Conservation (phyloP, 1,140 invertebrate genomes). For the Ectropis grisescens region DNA sequence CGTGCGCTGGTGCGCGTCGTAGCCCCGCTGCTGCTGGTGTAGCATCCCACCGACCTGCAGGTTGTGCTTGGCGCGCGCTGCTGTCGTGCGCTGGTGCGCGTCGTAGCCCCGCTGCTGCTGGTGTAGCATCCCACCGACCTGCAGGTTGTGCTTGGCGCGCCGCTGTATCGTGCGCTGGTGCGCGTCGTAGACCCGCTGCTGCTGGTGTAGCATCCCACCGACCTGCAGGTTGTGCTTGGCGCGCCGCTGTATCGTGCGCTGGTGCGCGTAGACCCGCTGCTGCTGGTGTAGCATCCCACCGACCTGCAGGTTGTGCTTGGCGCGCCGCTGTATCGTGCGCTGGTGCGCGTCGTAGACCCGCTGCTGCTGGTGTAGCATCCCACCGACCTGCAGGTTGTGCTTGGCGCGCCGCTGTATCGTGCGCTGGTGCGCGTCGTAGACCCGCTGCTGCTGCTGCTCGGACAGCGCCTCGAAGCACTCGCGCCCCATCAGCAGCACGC, state of each 20-base stretch:
- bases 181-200: slow-evolving; percentile 93
- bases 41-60: too few species aligned
- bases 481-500: slow-evolving; percentile 94
- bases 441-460: slow-evolving; percentile 91
- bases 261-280: slow-evolving; percentile 95
- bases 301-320: slow-evolving; percentile 95
- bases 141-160: slow-evolving; percentile 92
- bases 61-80: too few species aligned
- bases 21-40: too few species aligned
- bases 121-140: too few species aligned
- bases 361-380: slow-evolving; percentile 93
- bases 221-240: slow-evolving; percentile 94
- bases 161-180: slow-evolving; percentile 94
- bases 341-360: slow-evolving; percentile 97
- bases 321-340: slow-evolving; percentile 90
- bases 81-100: too few species aligned
- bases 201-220: slow-evolving; percentile 95
- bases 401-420: slow-evolving; percentile 93
- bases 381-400: slow-evolving; percentile 94
- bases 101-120: too few species aligned
- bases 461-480: slow-evolving; percentile 94
- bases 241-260: slow-evolving; percentile 90
- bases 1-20: too few species aligned
- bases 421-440: slow-evolving; percentile 95
- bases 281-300: slow-evolving; percentile 95